phyloP scores from a whole-genome alignment of 2,888 invertebrate genomes.

The Erannis defoliaria region DNA sequence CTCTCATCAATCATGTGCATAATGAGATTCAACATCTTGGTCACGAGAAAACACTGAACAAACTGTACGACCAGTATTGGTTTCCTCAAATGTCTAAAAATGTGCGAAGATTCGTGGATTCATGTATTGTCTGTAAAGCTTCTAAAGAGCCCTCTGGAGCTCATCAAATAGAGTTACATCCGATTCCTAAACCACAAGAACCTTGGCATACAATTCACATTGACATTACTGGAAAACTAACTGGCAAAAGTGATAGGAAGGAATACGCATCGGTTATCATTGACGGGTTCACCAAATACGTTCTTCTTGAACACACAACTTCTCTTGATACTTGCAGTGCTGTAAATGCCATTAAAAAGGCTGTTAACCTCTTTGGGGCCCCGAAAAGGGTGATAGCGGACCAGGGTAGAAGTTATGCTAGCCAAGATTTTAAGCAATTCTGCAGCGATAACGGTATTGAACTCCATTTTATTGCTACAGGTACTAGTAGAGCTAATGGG shows the following conservation, averaged over 20 bases:
- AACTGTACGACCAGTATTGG: not conserved
- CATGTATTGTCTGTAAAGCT: not conserved
- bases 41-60: not conserved
- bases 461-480: constrained; percentile 46
- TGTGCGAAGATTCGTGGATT: not conserved
- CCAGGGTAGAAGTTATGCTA: constrained; percentile 28
- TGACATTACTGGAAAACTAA: constrained; percentile 1
- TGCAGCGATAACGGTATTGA: constrained; percentile 37
- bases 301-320: not conserved
- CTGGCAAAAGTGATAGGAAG: constrained; percentile 13
- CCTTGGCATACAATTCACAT: not conserved
- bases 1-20: not conserved
- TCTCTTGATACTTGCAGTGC: not conserved
- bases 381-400: not conserved
- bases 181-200: not conserved
- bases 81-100: not conserved
- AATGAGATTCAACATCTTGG: not conserved
- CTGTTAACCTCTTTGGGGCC: not conserved
- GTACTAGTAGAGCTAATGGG: constrained; percentile 43
- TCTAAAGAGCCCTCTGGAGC: not conserved
- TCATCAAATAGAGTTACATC: not conserved
- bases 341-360: not conserved
- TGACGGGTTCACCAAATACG: constrained; percentile 17
- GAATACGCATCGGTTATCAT: constrained; percentile 15
- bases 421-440: constrained; percentile 39